Evolutionary conservation across 2,113 vertebrate species (phyloP), one percentile per base, ranked within the genome.

Genomic region (Phaetusa simplex): DNA sequence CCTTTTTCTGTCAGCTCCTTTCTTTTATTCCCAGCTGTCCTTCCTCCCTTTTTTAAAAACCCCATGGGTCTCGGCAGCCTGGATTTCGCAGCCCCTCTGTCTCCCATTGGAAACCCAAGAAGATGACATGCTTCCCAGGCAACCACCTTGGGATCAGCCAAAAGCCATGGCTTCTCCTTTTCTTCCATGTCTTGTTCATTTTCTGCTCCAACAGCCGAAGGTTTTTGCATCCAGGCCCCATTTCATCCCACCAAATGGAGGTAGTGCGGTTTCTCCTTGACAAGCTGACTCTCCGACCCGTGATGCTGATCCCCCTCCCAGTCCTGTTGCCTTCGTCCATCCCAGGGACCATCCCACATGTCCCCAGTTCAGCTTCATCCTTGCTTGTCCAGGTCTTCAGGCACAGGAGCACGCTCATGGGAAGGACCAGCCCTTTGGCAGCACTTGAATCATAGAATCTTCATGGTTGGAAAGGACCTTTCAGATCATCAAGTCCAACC

Each of bases 341-440:
- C 38, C 36, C 1, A 2, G 10, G 8, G 7, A 34, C 50, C 42
- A 4, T 34, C 12, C 32, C 59, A 5, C 36, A 1, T 1, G 8
- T 23, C 52, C 78, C 7, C 42, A 49, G 5, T 11, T 34, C 32
- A n/a, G 21, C 70, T 52, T 82, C 70, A 12, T 52, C 56, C 26
- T 49, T 32, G 9, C 70, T 72, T 42, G 15, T n/a, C 50, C 52
- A 47, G 9, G 1, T 70, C 29, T 70, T 30, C 47, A 56, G 29
- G 19, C 76, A 27, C 22, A 38, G 30, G 8, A 69, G 11, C 42
- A 16, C 21, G 4, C 26, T 59, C n/a, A 0, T 0, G 24, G 53
- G 49, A 55, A 34, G 5, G 42, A 16, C 12, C 67, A 21, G 8
- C 40, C 34, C 66, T 64, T 30, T 0, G 2, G 14, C 43, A 49